These are phyloP conservation scores for Rhopalosiphum padi DNA, from an alignment of 1,140 invertebrate species.

Conservation along the genomic window DNA sequence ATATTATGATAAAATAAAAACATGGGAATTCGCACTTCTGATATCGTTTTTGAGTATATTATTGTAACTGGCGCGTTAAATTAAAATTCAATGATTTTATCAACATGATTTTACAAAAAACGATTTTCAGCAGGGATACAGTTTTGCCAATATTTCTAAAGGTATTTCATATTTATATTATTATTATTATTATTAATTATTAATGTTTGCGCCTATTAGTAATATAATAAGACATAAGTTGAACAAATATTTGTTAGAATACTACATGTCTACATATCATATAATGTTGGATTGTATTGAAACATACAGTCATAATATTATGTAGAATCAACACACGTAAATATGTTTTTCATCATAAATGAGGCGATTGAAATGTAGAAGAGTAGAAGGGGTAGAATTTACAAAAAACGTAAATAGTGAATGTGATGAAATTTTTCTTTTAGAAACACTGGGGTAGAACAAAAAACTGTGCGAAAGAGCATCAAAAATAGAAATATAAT, in stretches of 20 bases:
- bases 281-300: neutral
- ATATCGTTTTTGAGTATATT: neutral
- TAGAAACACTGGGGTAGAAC: too few species aligned
- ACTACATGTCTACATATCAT: neutral
- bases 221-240: too few species aligned
- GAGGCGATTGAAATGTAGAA: neutral
- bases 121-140: neutral
- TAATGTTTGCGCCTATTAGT: too few species aligned
- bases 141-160: neutral
- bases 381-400: neutral
- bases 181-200: too few species aligned
- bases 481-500: neutral
- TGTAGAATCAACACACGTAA: too few species aligned
- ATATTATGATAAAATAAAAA: neutral
- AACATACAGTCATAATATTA: neutral
- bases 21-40: neutral
- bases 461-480: neutral
- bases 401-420: neutral
- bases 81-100: too few species aligned
- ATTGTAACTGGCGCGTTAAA: neutral
- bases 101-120: neutral
- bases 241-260: too few species aligned
- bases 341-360: too few species aligned
- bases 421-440: neutral
- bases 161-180: neutral